These are phyloP conservation scores for Halichoeres trimaculatus DNA, from an alignment of 2,113 vertebrate species.

Conservation along the genomic window DNA sequence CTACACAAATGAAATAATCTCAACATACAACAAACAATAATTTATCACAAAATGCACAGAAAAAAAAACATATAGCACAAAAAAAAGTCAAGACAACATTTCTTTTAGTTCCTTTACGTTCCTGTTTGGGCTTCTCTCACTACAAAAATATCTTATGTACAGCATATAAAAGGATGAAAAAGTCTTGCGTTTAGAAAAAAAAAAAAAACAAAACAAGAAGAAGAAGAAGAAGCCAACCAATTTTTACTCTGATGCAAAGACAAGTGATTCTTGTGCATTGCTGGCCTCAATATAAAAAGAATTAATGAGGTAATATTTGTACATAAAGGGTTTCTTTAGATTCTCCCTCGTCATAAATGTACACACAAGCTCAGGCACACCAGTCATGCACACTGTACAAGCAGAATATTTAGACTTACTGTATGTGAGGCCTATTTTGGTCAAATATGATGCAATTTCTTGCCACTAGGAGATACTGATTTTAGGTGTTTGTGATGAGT, in stretches of 20 bases:
- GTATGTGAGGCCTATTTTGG: slow-evolving; percentile 33
- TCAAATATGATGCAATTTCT: slow-evolving; percentile 21
- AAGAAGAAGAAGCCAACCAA: slow-evolving; percentile 87
- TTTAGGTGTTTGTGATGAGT: slow-evolving; percentile 41
- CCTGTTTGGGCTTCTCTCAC: slow-evolving; percentile 83
- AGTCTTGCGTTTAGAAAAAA: slow-evolving; percentile 79
- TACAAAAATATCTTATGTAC: slow-evolving; percentile 94
- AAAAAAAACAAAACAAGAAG: slow-evolving; percentile 65
- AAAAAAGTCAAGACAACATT: slow-evolving; percentile 85
- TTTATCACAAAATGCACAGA: slow-evolving; percentile 91
- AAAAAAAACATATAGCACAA: slow-evolving; percentile 87
- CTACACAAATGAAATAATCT: slow-evolving; percentile 94
- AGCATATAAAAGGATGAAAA: slow-evolving; percentile 88
- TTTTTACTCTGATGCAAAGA: slow-evolving; percentile 82
- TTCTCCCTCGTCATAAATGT: slow-evolving; percentile 82
- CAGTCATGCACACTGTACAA: slow-evolving; percentile 74
- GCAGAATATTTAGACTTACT: slow-evolving; percentile 49
- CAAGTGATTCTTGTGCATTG: slow-evolving; percentile 81
- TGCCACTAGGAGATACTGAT: slow-evolving; percentile 53
- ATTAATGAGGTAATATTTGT: slow-evolving; percentile 99
- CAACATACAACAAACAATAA: slow-evolving; percentile 91
- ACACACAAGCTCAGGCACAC: slow-evolving; percentile 77
- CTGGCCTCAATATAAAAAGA: slow-evolving; percentile 90
- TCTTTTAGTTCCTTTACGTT: slow-evolving; percentile 85
- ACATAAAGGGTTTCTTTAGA: slow-evolving; percentile 88